A percentile compares a stretch with the other conserved stretches of the same genome.
Conservation (phyloP, 1,140 invertebrate species). For the Argopecten irradians region DNA sequence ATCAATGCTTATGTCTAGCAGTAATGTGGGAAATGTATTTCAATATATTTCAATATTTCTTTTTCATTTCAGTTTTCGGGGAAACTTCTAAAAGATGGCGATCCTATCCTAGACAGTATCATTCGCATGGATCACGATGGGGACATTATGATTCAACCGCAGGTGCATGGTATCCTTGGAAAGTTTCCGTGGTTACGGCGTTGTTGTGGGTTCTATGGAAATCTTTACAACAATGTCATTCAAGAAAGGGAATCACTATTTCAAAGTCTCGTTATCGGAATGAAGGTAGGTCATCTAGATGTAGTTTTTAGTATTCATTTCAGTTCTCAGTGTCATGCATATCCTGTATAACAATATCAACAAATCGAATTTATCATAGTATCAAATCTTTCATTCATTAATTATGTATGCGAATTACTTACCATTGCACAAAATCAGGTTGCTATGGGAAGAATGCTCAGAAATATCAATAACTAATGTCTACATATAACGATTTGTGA, state of each 20-base stretch:
- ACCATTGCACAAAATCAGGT: too few species aligned
- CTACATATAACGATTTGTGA: too few species aligned
- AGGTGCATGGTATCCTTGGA: slow-evolving; percentile 40
- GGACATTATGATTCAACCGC: slow-evolving; percentile 49
- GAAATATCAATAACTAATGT: too few species aligned
- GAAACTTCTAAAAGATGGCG: neutral
- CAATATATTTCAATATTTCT: neutral
- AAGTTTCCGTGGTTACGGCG: slow-evolving; percentile 51
- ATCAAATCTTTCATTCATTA: too few species aligned
- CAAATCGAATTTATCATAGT: too few species aligned
- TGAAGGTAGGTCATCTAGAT: slow-evolving; percentile 39
- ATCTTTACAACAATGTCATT: slow-evolving; percentile 29
- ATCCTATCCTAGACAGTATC: slow-evolving; percentile 24
- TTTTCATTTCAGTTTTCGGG: slow-evolving; percentile 43
- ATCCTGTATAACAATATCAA: too few species aligned
- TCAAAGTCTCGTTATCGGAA: slow-evolving; percentile 13
- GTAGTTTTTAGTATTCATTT: too few species aligned
- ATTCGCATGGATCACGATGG: slow-evolving; percentile 42
- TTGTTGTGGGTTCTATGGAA: slow-evolving; percentile 36
- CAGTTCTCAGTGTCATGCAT: too few species aligned
- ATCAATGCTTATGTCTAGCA: too few species aligned
- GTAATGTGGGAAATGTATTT: too few species aligned
- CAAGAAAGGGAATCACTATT: slow-evolving; percentile 19
- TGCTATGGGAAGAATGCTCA: too few species aligned
- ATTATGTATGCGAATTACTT: too few species aligned